Evolutionary conservation across 2,888 invertebrate species (phyloP).

Genomic region (Coelopa pilipes): DNA sequence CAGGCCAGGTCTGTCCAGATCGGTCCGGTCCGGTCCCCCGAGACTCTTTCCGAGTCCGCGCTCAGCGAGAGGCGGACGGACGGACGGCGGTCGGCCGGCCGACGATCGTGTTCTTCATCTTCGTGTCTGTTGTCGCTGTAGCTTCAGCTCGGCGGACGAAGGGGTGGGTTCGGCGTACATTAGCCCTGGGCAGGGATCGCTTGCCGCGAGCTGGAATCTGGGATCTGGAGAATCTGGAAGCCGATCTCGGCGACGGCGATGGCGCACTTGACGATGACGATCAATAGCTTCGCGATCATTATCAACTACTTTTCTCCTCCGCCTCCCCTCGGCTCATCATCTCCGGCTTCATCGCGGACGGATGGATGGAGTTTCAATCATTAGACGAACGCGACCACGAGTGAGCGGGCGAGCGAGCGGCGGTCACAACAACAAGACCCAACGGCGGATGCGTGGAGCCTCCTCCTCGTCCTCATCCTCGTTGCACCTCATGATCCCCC

Average conservation of each 20-base stretch:
- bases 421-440: not conserved
- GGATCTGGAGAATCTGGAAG: not conserved
- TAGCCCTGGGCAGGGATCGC: not conserved
- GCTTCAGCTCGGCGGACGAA: not conserved
- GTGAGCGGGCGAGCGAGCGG: not conserved
- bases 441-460: constrained; percentile 10
- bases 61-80: not conserved
- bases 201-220: not conserved
- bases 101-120: not conserved
- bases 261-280: too few relatives aligned
- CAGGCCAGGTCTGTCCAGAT: constrained; percentile 19
- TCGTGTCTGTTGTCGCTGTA: constrained; percentile 13
- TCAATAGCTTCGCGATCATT: constrained; percentile 18
- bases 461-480: too few relatives aligned
- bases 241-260: not conserved
- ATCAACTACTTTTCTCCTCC: constrained; percentile 19
- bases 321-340: too few relatives aligned
- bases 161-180: not conserved
- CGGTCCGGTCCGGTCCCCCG: constrained; percentile 30
- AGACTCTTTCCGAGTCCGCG: constrained; percentile 31
- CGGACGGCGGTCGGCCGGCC: not conserved
- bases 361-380: constrained; percentile 32
- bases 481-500: too few relatives aligned
- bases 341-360: too few relatives aligned
- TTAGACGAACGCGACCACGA: constrained; percentile 19